Evolutionary conservation across 2,113 vertebrate species (phyloP).

Genomic region (Cyanistes caeruleus): DNA sequence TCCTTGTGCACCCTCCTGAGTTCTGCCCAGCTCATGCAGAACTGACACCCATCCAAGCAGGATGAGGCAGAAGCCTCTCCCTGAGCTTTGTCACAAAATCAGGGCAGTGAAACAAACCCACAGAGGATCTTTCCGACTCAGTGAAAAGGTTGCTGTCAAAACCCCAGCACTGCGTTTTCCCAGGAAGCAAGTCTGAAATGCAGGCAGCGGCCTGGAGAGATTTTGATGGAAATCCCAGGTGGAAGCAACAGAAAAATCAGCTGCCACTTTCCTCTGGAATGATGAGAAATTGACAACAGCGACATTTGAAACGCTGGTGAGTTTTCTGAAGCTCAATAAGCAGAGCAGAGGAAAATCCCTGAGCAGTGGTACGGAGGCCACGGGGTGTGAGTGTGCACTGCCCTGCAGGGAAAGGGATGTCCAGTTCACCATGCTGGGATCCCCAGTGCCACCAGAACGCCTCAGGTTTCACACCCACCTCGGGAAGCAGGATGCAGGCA

Average conservation of each 20-base stretch:
- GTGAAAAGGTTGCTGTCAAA: not conserved
- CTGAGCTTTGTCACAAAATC: not conserved
- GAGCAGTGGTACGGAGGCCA: rapidly evolving
- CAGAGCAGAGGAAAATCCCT: not conserved
- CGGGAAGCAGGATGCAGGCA: not conserved
- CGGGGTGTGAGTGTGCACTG: not conserved
- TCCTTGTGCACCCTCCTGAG: not conserved
- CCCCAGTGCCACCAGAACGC: not conserved
- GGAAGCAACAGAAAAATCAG: not conserved
- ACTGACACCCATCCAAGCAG: constrained; percentile 3
- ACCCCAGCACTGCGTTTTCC: not conserved
- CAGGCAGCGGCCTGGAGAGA: not conserved
- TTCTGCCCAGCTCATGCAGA: not conserved
- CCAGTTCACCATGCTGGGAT: not conserved
- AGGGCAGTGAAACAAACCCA: not conserved
- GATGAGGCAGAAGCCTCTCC: not conserved
- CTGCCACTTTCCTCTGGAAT: not conserved
- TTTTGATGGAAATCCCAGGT: not conserved
- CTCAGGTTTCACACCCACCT: not conserved
- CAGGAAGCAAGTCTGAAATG: not conserved
- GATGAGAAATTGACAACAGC: rapidly evolving
- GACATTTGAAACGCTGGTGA: not conserved
- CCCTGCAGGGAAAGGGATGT: not conserved
- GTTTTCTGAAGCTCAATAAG: not conserved
- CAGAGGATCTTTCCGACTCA: rapidly evolving